phyloP scores from a whole-genome alignment of 1,140 invertebrate genomes.

The Coenobita brevimanus region DNA sequence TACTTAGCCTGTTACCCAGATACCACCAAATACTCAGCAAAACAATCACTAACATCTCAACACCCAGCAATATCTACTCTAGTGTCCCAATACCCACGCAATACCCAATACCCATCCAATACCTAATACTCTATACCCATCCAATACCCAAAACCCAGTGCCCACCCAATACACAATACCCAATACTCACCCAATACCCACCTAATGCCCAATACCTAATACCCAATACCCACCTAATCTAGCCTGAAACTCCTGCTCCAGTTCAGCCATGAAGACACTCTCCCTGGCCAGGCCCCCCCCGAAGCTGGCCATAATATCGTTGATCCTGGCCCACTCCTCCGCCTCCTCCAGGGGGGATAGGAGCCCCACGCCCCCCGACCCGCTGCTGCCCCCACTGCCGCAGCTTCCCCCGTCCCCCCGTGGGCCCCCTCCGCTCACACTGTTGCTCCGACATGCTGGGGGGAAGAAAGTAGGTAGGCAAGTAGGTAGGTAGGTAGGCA shows the following conservation, averaged over 20 bases:
- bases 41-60: too few species aligned
- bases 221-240: slow-evolving; percentile 79
- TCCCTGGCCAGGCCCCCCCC: slow-evolving; percentile 80
- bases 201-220: too few species aligned
- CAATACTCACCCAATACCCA: too few species aligned
- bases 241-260: slow-evolving; percentile 87
- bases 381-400: slow-evolving; percentile 14
- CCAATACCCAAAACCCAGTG: too few species aligned
- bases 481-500: background rate
- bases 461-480: background rate
- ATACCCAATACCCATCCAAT: too few species aligned
- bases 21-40: too few species aligned
- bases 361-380: slow-evolving; percentile 12
- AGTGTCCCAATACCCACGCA: too few species aligned
- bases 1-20: too few species aligned
- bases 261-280: slow-evolving; percentile 86
- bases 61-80: too few species aligned
- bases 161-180: too few species aligned
- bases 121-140: too few species aligned
- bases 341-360: slow-evolving; percentile 82
- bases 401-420: background rate
- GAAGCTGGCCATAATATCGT: slow-evolving; percentile 94
- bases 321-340: slow-evolving; percentile 96
- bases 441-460: slow-evolving; percentile 54
- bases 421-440: background rate